Evolutionary conservation across 2,888 invertebrate species (phyloP).

Genomic region (Drosophila flavopinicola): DNA sequence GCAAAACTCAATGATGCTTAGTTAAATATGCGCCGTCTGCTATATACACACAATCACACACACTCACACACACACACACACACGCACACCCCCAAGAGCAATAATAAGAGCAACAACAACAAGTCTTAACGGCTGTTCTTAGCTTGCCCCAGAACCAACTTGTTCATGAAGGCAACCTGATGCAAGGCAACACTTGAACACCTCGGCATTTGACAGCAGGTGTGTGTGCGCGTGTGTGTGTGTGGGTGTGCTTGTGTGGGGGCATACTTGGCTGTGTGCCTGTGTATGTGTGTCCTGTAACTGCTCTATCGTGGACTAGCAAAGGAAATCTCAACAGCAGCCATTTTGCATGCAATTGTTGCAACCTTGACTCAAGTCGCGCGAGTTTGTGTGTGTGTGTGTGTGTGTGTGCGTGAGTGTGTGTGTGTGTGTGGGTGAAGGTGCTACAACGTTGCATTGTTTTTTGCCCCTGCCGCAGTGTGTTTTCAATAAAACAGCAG

Average conservation of each 20-base stretch:
- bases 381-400: neutral
- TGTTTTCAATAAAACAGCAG: conserved; percentile 36
- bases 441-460: conserved; percentile 40
- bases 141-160: conserved; percentile 30
- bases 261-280: conserved; percentile 1
- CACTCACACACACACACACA: neutral
- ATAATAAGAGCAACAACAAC: conserved; percentile 13
- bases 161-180: conserved; percentile 21
- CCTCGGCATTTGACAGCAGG: conserved; percentile 12
- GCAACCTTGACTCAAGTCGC: conserved; percentile 68
- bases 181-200: conserved; percentile 41
- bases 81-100: conserved; percentile 3
- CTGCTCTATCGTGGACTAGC: conserved; percentile 59
- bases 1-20: conserved; percentile 44
- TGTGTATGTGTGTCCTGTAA: conserved; percentile 13
- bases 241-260: conserved; percentile 4
- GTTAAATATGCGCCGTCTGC: conserved; percentile 40
- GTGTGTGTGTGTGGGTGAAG: conserved; percentile 8
- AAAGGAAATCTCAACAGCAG: conserved; percentile 68
- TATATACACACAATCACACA: neutral
- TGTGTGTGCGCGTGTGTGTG: conserved; percentile 5
- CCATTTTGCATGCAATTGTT: conserved; percentile 69
- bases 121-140: conserved; percentile 42
- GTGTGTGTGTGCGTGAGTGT: neutral
- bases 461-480: no score